Percentiles rank a stretch among this genome's conserved stretches.
phyloP scores from a whole-genome alignment of 2,888 invertebrate species.

The Mayetiola destructor region DNA sequence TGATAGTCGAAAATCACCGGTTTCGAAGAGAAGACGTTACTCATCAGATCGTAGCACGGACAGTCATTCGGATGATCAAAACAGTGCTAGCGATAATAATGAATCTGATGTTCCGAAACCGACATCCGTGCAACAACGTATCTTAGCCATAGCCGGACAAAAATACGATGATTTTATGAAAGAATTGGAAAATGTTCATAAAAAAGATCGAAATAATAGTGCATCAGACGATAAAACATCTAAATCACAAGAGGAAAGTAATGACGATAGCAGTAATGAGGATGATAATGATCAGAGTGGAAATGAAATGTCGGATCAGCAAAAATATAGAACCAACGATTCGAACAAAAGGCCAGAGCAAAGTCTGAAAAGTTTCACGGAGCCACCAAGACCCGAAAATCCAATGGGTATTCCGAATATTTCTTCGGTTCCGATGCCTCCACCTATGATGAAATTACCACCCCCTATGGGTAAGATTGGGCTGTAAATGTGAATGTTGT shows the following conservation, averaged over 20 bases:
- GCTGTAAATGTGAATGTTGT: background rate
- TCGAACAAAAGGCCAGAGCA: background rate
- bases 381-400: background rate
- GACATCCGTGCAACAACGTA: conserved; percentile 67
- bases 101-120: conserved; percentile 39
- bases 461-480: background rate
- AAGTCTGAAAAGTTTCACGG: background rate
- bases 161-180: conserved; percentile 87
- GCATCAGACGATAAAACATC: conserved; percentile 42
- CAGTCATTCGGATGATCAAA: conserved; percentile 20
- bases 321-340: background rate
- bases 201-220: conserved; percentile 54
- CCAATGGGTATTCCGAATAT: conserved; percentile 20
- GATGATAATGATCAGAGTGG: background rate
- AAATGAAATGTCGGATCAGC: background rate
- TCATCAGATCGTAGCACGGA: conserved; percentile 16
- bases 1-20: conserved; percentile 23
- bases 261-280: conserved; percentile 17
- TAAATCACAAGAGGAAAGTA: conserved; percentile 21
- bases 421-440: conserved; percentile 21
- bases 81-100: conserved; percentile 20
- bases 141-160: conserved; percentile 79
- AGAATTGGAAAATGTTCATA: conserved; percentile 77
- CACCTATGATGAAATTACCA: conserved; percentile 24
- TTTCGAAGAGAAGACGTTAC: background rate